Evolutionary conservation across 1,140 invertebrate genomes (phyloP).

Genomic region (Drosophila busckii): DNA sequence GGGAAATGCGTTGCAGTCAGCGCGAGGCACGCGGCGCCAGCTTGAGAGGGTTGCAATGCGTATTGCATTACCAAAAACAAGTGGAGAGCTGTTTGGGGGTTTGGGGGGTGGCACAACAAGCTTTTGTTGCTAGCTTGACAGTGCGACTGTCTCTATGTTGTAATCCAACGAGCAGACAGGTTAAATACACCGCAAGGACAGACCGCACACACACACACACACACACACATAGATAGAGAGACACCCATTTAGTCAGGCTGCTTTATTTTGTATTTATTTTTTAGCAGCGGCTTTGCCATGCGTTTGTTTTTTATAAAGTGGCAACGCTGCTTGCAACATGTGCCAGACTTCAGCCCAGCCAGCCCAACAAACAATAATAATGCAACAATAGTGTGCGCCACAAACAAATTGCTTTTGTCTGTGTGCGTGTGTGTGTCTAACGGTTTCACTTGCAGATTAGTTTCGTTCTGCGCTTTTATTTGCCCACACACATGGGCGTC

Average conservation of each 20-base stretch:
- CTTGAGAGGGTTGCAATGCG: constrained; percentile 39
- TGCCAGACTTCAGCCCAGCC: constrained; percentile 54
- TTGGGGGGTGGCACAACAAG: constrained; percentile 73
- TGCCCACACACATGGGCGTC: constrained; percentile 44
- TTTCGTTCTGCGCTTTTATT: constrained; percentile 61
- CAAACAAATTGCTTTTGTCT: constrained; percentile 71
- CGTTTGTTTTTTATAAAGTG: constrained; percentile 58
- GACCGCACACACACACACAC: constrained; percentile 35
- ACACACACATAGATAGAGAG: constrained; percentile 6
- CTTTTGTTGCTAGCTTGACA: constrained; percentile 59
- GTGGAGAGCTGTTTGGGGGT: too few species aligned
- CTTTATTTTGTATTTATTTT: too few species aligned
- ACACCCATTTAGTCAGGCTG: not conserved
- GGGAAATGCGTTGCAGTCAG: constrained; percentile 14
- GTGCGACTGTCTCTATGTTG: constrained; percentile 22
- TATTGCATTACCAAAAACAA: constrained; percentile 74
- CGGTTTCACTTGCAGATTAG: constrained; percentile 69
- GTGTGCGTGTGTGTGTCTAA: constrained; percentile 27
- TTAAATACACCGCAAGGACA: constrained; percentile 77
- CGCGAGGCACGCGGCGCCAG: constrained; percentile 16
- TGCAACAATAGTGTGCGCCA: constrained; percentile 71
- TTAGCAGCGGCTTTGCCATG: too few species aligned
- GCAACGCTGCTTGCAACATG: constrained; percentile 39
- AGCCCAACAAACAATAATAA: constrained; percentile 72
- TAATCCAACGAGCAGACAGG: constrained; percentile 77